phyloP scores from a whole-genome alignment of 1,140 invertebrate genomes.

The Dufourea novaeangliae region DNA sequence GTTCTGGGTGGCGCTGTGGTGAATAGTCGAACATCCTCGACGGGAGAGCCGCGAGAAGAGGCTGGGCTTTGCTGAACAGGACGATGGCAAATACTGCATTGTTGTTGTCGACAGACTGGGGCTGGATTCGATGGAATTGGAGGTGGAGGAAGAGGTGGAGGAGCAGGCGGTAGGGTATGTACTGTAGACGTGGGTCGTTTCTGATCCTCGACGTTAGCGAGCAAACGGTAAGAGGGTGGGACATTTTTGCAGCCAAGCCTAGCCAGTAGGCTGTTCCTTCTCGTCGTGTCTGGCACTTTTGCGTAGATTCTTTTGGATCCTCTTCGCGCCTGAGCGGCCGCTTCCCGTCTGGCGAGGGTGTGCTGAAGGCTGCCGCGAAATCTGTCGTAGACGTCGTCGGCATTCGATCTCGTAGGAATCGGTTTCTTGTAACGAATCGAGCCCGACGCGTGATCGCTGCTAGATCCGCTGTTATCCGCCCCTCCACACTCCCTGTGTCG shows the following conservation, averaged over 20 bases:
- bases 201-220: not conserved
- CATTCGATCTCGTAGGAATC: not conserved
- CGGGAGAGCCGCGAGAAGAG: not conserved
- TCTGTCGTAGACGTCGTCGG: conserved; percentile 43
- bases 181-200: not conserved
- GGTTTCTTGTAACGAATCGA: not conserved
- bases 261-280: not conserved
- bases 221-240: conserved; percentile 33
- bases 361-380: conserved; percentile 52
- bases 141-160: conserved; percentile 1
- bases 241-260: conserved; percentile 7
- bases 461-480: conserved; percentile 10
- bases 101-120: not conserved
- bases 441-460: not conserved
- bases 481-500: conserved; percentile 29
- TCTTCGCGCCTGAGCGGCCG: not conserved
- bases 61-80: not conserved
- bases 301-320: not conserved
- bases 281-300: not conserved
- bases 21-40: not conserved
- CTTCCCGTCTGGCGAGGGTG: conserved; percentile 40
- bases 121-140: not conserved
- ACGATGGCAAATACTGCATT: conserved; percentile 34
- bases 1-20: not conserved
- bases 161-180: not conserved